These are phyloP conservation scores for Neotoma lepida DNA, from an alignment of 2,113 vertebrate genomes.

Conservation along the genomic window DNA sequence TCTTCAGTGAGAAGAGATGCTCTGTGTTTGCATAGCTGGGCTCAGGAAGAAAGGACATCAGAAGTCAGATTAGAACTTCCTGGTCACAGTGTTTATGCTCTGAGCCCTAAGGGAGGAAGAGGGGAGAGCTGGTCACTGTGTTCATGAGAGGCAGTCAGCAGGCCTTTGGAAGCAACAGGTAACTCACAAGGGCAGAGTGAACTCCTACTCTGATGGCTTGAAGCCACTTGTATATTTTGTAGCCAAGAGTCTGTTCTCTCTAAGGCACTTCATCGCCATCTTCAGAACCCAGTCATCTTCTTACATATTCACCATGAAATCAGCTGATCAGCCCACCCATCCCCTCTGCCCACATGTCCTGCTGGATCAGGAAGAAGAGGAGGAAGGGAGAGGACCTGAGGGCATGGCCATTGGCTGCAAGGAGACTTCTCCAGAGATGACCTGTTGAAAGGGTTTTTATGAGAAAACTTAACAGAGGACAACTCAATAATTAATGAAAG, in stretches of 20 bases:
- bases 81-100: not conserved
- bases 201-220: not conserved
- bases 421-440: not conserved
- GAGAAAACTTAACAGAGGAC: not conserved
- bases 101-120: not conserved
- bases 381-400: not conserved
- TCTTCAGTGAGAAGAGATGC: accelerated
- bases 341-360: not conserved
- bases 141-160: not conserved
- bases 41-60: not conserved
- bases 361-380: not conserved
- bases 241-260: not conserved
- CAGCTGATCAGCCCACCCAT: not conserved
- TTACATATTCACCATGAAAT: not conserved
- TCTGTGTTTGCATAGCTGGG: not conserved
- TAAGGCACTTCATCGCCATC: not conserved
- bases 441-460: not conserved
- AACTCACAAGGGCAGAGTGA: too few species aligned
- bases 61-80: accelerated
- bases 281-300: not conserved
- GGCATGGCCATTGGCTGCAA: not conserved
- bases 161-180: not conserved
- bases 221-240: not conserved
- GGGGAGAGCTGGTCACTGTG: not conserved
- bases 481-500: not conserved